Percentiles rank a stretch among this genome's conserved stretches.
Conservation (phyloP, 1,140 invertebrate species). For the Mamestra configurata region DNA sequence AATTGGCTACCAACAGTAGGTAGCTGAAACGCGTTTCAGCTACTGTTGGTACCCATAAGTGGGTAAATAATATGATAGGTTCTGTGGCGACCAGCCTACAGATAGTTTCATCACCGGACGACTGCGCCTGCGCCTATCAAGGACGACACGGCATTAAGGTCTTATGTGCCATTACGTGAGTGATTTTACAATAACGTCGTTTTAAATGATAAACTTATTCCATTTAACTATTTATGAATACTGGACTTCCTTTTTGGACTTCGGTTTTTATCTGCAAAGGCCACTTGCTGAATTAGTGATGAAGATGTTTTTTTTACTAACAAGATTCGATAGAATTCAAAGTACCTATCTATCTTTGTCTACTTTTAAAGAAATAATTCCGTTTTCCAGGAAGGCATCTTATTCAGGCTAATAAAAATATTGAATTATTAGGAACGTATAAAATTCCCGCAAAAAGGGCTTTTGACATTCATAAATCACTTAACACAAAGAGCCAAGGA, state of each 20-base stretch:
- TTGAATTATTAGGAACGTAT: no score
- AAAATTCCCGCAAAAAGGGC: neutral
- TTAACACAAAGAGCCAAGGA: neutral
- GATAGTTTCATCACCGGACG: constrained; percentile 10
- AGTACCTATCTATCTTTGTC: no score
- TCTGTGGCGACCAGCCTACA: neutral
- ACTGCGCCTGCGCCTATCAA: constrained; percentile 12
- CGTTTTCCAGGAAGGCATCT: neutral
- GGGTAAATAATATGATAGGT: neutral
- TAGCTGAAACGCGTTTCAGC: no score
- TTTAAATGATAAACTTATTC: constrained; percentile 34
- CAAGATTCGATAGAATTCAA: neutral
- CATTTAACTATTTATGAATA: constrained; percentile 19
- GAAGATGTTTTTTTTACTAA: neutral
- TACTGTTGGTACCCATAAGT: neutral
- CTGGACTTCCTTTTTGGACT: constrained; percentile 13
- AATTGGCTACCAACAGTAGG: no score
- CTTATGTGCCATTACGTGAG: constrained; percentile 27
- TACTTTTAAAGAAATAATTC: neutral
- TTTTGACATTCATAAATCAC: neutral
- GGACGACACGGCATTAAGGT: neutral
- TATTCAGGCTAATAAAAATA: neutral
- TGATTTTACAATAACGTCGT: constrained; percentile 28
- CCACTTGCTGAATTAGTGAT: neutral
- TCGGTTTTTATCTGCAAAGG: neutral